A percentile compares a stretch with the other conserved stretches of the same genome.
phyloP scores from a whole-genome alignment of 1,140 invertebrate genomes.

The Schlechtendalia chinensis region DNA sequence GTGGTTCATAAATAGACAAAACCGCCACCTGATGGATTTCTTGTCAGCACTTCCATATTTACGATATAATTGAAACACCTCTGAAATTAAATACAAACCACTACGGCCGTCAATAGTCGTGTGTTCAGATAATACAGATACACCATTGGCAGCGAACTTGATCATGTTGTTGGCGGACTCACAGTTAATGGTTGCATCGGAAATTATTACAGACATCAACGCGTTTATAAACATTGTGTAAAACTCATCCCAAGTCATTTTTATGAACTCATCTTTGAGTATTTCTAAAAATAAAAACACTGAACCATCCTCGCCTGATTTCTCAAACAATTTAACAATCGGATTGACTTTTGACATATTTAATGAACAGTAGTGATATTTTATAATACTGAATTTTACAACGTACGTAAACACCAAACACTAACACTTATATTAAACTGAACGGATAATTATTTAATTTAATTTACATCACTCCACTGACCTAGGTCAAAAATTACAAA shows the following conservation, averaged over 20 bases:
- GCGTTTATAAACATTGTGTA: background rate
- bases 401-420: background rate
- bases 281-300: background rate
- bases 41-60: background rate
- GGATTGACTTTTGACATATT: background rate
- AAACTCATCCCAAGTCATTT: background rate
- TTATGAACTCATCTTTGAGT: background rate
- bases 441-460: too few relatives aligned
- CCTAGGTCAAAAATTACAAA: too few relatives aligned
- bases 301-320: background rate
- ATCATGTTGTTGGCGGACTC: slow-evolving; percentile 11
- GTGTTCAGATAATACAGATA: background rate
- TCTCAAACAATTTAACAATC: slow-evolving; percentile 28
- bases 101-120: background rate
- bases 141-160: slow-evolving; percentile 20
- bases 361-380: background rate
- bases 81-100: slow-evolving; percentile 13
- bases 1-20: slow-evolving; percentile 28
- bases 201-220: background rate
- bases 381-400: background rate
- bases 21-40: slow-evolving; percentile 10
- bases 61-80: slow-evolving; percentile 14
- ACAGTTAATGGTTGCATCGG: background rate
- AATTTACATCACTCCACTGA: too few relatives aligned
- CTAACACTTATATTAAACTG: too few relatives aligned